phyloP scores from a whole-genome alignment of 2,888 invertebrate genomes.

The Sinopyrophorus schimmeli region DNA sequence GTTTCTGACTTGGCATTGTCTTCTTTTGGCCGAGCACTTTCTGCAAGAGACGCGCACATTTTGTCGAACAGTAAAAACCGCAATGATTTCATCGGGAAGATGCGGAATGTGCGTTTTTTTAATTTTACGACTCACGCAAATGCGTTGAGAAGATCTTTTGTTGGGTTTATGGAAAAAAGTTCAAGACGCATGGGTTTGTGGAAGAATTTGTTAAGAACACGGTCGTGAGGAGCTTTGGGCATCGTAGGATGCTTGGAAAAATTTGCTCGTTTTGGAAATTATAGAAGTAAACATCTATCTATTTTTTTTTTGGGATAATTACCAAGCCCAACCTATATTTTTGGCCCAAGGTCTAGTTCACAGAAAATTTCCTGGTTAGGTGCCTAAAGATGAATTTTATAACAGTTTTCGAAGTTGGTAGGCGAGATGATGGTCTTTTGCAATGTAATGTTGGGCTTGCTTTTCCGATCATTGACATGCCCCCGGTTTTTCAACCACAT shows the following conservation, averaged over 20 bases:
- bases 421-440: no score
- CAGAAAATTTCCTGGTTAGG: no score
- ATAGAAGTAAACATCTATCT: no score
- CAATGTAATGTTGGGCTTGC: slow-evolving; percentile 4
- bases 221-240: not conserved
- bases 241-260: not conserved
- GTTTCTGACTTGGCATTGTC: slow-evolving; percentile 14
- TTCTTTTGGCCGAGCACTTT: slow-evolving; percentile 11
- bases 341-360: no score
- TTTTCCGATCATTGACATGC: slow-evolving; percentile 14
- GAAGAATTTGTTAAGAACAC: not conserved
- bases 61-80: slow-evolving; percentile 17
- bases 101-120: not conserved
- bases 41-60: no score
- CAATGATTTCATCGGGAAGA: slow-evolving; percentile 13
- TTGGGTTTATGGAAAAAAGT: not conserved
- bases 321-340: no score
- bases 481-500: slow-evolving; percentile 14
- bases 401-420: no score
- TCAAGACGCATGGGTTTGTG: not conserved
- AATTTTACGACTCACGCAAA: no score
- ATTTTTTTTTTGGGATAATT: no score
- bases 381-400: no score
- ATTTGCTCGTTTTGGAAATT: not conserved
- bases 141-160: no score